Evolutionary conservation across 2,888 invertebrate genomes (phyloP), one percentile per base, ranked within the genome.

Genomic region (Liopterus haemorrhoidalis): DNA sequence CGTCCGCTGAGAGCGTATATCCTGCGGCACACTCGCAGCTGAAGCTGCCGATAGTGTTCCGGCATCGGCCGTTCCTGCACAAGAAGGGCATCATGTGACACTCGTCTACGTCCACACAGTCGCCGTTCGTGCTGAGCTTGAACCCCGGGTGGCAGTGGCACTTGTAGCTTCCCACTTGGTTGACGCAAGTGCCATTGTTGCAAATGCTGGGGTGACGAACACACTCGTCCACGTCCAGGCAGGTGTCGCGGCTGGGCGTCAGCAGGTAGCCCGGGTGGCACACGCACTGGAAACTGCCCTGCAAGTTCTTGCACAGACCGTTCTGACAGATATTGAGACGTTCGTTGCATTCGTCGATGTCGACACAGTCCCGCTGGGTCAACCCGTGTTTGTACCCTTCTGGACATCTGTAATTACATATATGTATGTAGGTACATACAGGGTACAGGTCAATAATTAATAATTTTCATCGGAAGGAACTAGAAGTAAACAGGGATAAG

Each of bases 21-120:
- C 91, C 90, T 14, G 80, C 73, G 4, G 84, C 82, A 66, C 90
- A 90, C 62, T 85, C 85, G 67, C 89, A 90, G 51, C 74, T 75
- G 69, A 84, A 90, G 14, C 85, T 83, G 20, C 89, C 89, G 45
- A 82, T 70, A 1, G 81, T 81, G 67, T 90, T 90, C 54, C 82
- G 76, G 60, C 90, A 90, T 38, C 85, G 74, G 1, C 89, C 88
- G 61, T 91, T 90, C 54, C 89, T 78, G 62, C 93, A 93, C 44
- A 89, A 78, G 67, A 84, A 84, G 35, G 86, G 84, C 72, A 85
- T 85, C 61, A 82, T 81, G 54, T 84, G 78, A 57, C 90, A 90
- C 67, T 90, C 90, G 67, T 90, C 87, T 46, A 88, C 75, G 63
- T 85, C 85, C 32, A 83, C 77, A 59, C 89, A 89, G 60, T 88